These are phyloP conservation scores for Dilophus febrilis DNA, from an alignment of 2,888 invertebrate species.

Conservation along the genomic window DNA sequence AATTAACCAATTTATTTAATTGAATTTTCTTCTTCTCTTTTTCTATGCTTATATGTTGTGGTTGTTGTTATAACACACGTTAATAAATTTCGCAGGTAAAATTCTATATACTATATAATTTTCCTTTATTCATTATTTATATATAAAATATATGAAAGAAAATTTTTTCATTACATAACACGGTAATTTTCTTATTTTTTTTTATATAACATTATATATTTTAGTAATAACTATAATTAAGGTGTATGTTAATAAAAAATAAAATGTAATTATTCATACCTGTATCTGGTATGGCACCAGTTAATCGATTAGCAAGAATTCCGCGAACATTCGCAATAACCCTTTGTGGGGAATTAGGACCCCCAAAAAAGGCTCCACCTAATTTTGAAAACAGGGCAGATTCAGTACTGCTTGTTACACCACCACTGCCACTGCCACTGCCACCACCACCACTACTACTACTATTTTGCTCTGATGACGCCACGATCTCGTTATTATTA, in stretches of 20 bases:
- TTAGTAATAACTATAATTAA: no score
- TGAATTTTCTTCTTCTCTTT: no score
- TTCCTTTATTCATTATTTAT: background rate
- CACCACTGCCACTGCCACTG: slow-evolving; percentile 33
- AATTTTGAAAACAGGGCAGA: slow-evolving; percentile 46
- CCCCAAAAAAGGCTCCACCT: slow-evolving; percentile 48
- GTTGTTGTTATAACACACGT: slow-evolving; percentile 11
- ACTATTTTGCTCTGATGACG: slow-evolving; percentile 29
- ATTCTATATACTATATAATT: background rate
- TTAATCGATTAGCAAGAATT: slow-evolving; percentile 50
- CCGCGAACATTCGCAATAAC: slow-evolving; percentile 59
- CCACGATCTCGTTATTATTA: slow-evolving; percentile 30
- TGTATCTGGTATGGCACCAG: slow-evolving; percentile 52
- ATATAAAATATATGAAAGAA: background rate
- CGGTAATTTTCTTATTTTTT: no score
- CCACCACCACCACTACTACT: no score
- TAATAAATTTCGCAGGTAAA: background rate
- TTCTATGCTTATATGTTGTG: slow-evolving; percentile 4
- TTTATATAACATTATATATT: no score
- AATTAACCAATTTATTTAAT: no score
- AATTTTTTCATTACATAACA: no score
- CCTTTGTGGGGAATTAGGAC: slow-evolving; percentile 49
- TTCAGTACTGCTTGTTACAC: no score
- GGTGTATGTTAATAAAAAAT: no score
- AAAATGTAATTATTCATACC: slow-evolving; percentile 31